Base-by-base conservation (phyloP, 2,888 invertebrate species). In the Drosophila hawaiiensis region DNA sequence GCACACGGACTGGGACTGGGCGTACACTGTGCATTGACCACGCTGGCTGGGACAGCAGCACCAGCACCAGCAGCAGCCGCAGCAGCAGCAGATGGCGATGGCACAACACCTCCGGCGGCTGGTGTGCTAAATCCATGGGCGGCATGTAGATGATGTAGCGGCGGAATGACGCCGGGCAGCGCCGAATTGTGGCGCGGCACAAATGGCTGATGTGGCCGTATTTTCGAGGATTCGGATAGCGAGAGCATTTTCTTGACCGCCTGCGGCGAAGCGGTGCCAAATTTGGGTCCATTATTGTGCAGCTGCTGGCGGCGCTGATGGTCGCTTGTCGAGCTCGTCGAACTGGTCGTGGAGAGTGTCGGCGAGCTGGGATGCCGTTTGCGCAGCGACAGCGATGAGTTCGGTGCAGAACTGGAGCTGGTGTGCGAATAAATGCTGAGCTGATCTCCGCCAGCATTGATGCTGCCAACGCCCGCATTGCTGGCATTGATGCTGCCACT, bases 171-270 rank as follows among this genome's bases (percentile, higher is more conserved):
- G 29, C 82, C 85, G 0, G 87, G 80, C 59, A 90, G 68, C 5
- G 86, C 88, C 6, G 96, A 93, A n/a, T 94, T 93, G 87, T 96
- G 95, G 60, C 97, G 95, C 35, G 91, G 77, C 35, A 91, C 83
- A 62, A 90, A 92, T 1, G 98, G 97, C 92, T 98, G 97, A 91
- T 97, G 97, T 9, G 97, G 98, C 63, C 97, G 95, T 14, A 98
- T 97, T 93, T 98, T 98, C 61, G 96, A 96, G 19, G 97, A 96
- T 92, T 98, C 97, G 16, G 98, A 97, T 37, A 99, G 94, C 10
- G 99, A 97, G 83, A 99, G 94, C 92, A 99, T 95, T 93, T 99
- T 99, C 89, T 98, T 96, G 25, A 99, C 98, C 12, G 99, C 98
- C 94, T 99, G 99, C 28, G 99, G 99, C 19, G 99, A 99, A 49